Evolutionary conservation across 2,797 vertebrate species (phyloP).

Genomic region (Todus mexicanus): DNA sequence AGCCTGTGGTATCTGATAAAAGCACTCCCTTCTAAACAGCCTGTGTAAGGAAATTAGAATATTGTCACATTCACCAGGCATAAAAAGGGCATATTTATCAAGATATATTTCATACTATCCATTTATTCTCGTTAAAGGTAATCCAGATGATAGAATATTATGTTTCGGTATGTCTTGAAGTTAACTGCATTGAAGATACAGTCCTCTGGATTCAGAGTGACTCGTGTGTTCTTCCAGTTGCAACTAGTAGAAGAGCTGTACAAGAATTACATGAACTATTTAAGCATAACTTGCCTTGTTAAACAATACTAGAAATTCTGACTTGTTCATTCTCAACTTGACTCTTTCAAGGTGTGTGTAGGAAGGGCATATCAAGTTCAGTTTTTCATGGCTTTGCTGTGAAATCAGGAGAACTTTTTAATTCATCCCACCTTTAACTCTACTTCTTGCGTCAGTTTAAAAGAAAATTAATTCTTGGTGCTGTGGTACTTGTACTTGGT

Average conservation of each 20-base stretch:
- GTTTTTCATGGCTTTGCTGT: neutral
- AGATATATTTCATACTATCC: neutral
- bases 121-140: neutral
- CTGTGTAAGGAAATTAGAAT: neutral
- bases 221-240: neutral
- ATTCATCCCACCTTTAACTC: neutral
- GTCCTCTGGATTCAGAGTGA: neutral
- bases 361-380: neutral
- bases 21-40: neutral
- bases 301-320: neutral
- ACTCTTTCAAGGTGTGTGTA: neutral
- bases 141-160: neutral
- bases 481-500: neutral
- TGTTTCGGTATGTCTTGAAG: neutral
- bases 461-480: neutral
- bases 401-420: neutral
- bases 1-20: neutral
- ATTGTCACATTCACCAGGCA: neutral
- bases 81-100: neutral
- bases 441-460: neutral
- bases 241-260: neutral
- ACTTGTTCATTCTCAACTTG: neutral
- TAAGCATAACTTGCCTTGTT: neutral
- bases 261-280: neutral
- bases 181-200: neutral